Base-by-base conservation (phyloP, 2,113 vertebrate genomes). In the Cryptoleucopteryx plumbea region DNA sequence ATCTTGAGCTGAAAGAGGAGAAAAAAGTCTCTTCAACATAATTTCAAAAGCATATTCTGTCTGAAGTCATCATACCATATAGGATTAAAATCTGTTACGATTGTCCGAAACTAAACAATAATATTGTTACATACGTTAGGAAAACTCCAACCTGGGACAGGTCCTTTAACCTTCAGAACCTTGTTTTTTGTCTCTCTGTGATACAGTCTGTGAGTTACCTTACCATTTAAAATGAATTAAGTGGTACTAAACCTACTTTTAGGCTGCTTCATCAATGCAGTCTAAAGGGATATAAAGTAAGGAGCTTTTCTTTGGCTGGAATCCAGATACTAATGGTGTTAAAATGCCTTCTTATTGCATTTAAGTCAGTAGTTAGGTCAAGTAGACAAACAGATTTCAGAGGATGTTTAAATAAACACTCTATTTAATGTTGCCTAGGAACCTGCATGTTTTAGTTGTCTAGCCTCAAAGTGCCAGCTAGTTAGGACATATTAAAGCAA, bases 401-500 rank as follows among this genome's bases (percentile, higher is more conserved):
- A 95, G 65, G 83, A 97, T 94, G 93, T 97, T 98, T 98, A 98
- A 98, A 98, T 98, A 98, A 98, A 93, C 96, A 97, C 77, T 96
- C 81, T 90, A 94, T 98, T 97, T 97, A 97, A 58, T 88, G 80
- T 89, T 96, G 82, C 75, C 45, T 97, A 97, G 73, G 58, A 96
- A 96, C 21, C 47, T 61, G 42, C 26, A 75, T 42, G 38, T 94
- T 97, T 95, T 83, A 63, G 77, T 48, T 93, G 27, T 77, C 75
- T 89, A 79, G 47, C 38, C 34, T 91, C 59, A 42, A 85, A 94
- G 83, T 53, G 25, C 12, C 65, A 59, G 47, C 15, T 79, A 75
- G 66, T 62, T 93, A 32, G n/a, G 13, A 82, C 42, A 82, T 47
- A 86, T 38, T 79, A 68, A 67, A 78, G 1, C 19, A 82, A 31